Percentiles rank a stretch among this genome's conserved stretches.
These are phyloP conservation scores for Axea sp. DNA, from an alignment of 2,888 invertebrate genomes.

Conservation along the genomic window DNA sequence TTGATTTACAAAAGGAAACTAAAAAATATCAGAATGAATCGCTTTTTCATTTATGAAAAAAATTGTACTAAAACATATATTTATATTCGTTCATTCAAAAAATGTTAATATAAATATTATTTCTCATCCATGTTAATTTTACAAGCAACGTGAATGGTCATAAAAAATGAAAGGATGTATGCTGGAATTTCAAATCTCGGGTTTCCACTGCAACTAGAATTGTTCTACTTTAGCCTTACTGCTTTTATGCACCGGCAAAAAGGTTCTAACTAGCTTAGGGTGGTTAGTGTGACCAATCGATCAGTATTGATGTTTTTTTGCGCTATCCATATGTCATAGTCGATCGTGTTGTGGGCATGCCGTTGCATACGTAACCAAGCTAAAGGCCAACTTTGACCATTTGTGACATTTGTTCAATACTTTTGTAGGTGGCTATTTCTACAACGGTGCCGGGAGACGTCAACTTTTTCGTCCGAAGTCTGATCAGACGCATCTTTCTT, in stretches of 20 bases:
- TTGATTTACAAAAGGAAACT: too few relatives aligned
- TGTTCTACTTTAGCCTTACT: too few relatives aligned
- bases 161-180: too few relatives aligned
- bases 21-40: too few relatives aligned
- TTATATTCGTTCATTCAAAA: too few relatives aligned
- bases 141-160: too few relatives aligned
- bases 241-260: conserved; percentile 38
- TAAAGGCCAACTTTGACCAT: conserved; percentile 69
- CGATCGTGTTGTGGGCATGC: conserved; percentile 72
- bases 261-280: conserved; percentile 58
- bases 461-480: conserved; percentile 36
- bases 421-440: conserved; percentile 66
- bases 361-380: conserved; percentile 74
- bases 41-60: too few relatives aligned
- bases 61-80: too few relatives aligned
- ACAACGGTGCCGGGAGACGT: conserved; percentile 27
- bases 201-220: too few relatives aligned
- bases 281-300: conserved; percentile 77
- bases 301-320: conserved; percentile 79
- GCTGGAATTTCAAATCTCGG: too few relatives aligned
- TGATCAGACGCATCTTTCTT: conserved; percentile 32
- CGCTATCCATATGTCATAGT: conserved; percentile 78
- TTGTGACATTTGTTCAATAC: conserved; percentile 70
- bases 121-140: too few relatives aligned
- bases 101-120: too few relatives aligned